phyloP scores from a whole-genome alignment of 2,888 invertebrate genomes.

The Conchocele bisecta region DNA sequence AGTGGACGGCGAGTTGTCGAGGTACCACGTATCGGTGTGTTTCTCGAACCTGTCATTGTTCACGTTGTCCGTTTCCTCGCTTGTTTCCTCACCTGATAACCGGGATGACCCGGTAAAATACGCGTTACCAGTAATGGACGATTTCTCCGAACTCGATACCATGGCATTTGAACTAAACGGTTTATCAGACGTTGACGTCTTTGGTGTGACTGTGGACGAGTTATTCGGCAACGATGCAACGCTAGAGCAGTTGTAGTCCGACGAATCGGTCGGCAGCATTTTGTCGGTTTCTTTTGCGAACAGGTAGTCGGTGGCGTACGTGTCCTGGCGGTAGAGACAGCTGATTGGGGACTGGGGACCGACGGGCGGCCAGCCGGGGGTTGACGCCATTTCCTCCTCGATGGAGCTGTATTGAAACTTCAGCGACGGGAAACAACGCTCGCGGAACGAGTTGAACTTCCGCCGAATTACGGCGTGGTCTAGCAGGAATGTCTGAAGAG shows the following conservation, averaged over 20 bases:
- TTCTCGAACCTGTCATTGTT: no score
- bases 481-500: constrained; percentile 70
- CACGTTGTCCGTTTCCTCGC: no score
- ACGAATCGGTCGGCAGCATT: constrained; percentile 40
- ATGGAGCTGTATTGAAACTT: constrained; percentile 70
- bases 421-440: constrained; percentile 50
- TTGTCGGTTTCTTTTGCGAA: constrained; percentile 44
- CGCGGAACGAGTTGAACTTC: constrained; percentile 50
- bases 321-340: constrained; percentile 6
- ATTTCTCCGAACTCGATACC: neutral
- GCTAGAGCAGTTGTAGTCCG: constrained; percentile 12
- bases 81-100: no score
- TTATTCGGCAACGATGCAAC: constrained; percentile 8
- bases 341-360: constrained; percentile 28
- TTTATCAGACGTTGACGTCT: constrained; percentile 19
- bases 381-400: constrained; percentile 72
- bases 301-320: constrained; percentile 15
- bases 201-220: constrained; percentile 7
- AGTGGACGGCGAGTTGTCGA: no score
- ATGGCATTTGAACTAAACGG: constrained; percentile 6
- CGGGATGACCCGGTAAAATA: no score
- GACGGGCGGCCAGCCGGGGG: constrained; percentile 77
- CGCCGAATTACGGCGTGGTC: constrained; percentile 65
- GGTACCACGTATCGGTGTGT: no score
- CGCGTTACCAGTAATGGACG: neutral